phyloP scores from a whole-genome alignment of 2,797 vertebrate genomes.

The Epinephelus coioides region DNA sequence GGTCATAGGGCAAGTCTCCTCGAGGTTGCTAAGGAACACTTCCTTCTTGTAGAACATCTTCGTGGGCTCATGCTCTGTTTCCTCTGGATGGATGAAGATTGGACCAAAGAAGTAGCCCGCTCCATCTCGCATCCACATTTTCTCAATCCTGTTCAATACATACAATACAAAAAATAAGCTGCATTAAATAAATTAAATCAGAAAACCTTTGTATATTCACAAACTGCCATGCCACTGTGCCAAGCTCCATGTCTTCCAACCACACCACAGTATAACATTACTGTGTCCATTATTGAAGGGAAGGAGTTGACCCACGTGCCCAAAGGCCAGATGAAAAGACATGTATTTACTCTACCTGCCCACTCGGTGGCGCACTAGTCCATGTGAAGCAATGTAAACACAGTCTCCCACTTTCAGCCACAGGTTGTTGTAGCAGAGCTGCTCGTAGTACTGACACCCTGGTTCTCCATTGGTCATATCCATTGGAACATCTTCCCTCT shows the following conservation, averaged over 20 bases:
- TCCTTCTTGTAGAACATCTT: constrained; percentile 99
- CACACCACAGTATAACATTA: neutral
- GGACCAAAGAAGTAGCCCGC: constrained; percentile 97
- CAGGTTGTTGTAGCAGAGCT: constrained; percentile 95
- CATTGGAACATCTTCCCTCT: constrained; percentile 94
- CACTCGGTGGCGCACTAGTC: constrained; percentile 94
- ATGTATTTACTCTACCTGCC: constrained; percentile 89
- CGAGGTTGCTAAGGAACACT: constrained; percentile 97
- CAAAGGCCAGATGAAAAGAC: neutral
- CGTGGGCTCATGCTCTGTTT: constrained; percentile 98
- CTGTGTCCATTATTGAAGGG: neutral
- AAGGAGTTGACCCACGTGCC: neutral
- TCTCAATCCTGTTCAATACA: constrained; percentile 90
- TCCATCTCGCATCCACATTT: constrained; percentile 97
- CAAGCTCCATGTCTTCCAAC: neutral
- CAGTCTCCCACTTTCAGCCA: constrained; percentile 98
- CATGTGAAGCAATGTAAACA: constrained; percentile 96
- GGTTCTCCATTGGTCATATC: constrained; percentile 96
- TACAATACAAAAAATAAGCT: neutral
- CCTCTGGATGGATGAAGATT: constrained; percentile 98
- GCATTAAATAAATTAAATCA: neutral
- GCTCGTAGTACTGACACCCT: constrained; percentile 97
- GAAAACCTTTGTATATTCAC: neutral
- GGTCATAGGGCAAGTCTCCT: constrained; percentile 97
- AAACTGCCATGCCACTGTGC: neutral